A percentile compares a stretch with the other conserved stretches of the same genome.
Evolutionary conservation across 2,888 invertebrate species (phyloP).

Genomic region (Liposcelis brunnea): DNA sequence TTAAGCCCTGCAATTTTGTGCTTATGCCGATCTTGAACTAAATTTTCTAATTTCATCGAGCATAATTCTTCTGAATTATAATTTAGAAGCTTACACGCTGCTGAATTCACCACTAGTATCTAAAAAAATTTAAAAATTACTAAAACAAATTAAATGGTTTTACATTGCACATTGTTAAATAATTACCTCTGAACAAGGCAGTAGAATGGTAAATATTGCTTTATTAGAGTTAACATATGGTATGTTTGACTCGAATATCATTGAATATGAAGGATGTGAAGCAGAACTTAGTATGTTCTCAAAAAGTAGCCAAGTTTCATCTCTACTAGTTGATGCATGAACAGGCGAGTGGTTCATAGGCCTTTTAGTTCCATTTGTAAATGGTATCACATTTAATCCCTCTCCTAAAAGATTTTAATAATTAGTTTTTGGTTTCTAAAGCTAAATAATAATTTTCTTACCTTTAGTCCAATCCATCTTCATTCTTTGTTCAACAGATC

Average conservation of each 20-base stretch:
- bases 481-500: background rate
- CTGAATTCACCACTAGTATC: conserved; percentile 49
- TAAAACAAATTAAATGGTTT: no score
- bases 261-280: background rate
- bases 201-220: conserved; percentile 1
- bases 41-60: conserved; percentile 32
- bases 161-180: no score
- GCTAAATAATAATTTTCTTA: background rate
- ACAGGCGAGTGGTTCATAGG: conserved; percentile 3
- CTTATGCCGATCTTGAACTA: conserved; percentile 33
- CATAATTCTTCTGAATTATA: conserved; percentile 37
- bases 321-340: conserved; percentile 3
- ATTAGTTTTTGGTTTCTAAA: background rate
- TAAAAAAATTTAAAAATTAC: conserved; percentile 21
- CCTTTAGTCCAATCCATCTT: conserved; percentile 5
- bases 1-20: conserved; percentile 13
- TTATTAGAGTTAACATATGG: background rate
- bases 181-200: conserved; percentile 2
- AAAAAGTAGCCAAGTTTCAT: conserved; percentile 1
- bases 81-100: conserved; percentile 41
- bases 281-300: background rate
- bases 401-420: background rate
- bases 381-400: background rate
- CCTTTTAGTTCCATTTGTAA: conserved; percentile 1
- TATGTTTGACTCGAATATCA: background rate